Evolutionary conservation across 1,140 invertebrate genomes (phyloP), one percentile per base, ranked within the genome.

Genomic region (Pseudomyrmex pallidus): DNA sequence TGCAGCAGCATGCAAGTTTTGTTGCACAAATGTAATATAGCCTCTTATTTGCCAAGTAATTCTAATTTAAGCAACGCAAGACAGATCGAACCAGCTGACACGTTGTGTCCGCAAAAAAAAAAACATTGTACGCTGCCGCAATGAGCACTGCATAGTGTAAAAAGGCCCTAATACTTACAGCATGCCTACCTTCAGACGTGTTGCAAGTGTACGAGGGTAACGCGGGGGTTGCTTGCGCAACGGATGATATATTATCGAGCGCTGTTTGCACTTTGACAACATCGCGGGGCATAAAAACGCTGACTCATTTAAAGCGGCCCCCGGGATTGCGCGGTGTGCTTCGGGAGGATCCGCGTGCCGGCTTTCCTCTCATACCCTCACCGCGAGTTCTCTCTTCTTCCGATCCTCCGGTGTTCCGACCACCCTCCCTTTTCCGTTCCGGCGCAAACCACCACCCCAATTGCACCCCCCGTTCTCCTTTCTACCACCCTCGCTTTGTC

Each of bases 251-350:
- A 94, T 94, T 94, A 94, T 94, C 92, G 89, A 90, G 87, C 87
- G 92, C 92, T 94, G 94, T 94, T 94, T 94, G 93, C 93, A 93
- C 94, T 94, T 94, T 94, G 94, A 94, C 93, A 94, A 94, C 92
- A 94, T 94, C 93, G 92, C 93, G 91, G 91, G 90, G 92, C 92
- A 94, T 94, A 94, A 94, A 94, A 94, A 94, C 93, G 94, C 94
- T 94, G 94, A 94, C 93, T 94, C 94, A 94, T 94, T 94, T 94
- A 94, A 94, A 94, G 90, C 94, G 91, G 93, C 93, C 91, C 93
- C 92, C 93, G 93, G 92, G 93, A 94, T 94, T 93, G 93, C 91
- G 91, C 87, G 83, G 85, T 85, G 85, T 85, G 80, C 87, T 89
- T 83, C 70, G 84, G 86, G 90, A 89, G 86, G 85, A 88, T 90